Evolutionary conservation across 1,140 invertebrate genomes (phyloP).

Genomic region (Bombus superbus): DNA sequence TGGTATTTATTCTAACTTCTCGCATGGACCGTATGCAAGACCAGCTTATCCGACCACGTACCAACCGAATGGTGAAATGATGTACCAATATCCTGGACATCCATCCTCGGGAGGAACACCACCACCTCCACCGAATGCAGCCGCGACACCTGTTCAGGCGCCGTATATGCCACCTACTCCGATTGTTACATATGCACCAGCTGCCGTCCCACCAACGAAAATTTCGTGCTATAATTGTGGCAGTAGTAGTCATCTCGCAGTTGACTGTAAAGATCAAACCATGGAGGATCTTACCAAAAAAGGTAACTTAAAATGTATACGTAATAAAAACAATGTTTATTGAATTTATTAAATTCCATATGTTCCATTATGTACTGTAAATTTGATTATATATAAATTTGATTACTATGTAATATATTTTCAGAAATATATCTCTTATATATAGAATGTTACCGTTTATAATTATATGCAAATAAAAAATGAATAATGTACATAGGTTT

Average conservation of each 20-base stretch:
- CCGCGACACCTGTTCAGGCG: slow-evolving; percentile 77
- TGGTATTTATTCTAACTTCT: slow-evolving; percentile 81
- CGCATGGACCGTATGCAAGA: slow-evolving; percentile 78
- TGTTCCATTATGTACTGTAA: neutral
- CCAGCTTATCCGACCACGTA: slow-evolving; percentile 79
- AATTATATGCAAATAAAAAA: neutral
- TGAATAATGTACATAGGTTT: neutral
- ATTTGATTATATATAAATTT: neutral
- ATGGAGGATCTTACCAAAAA: slow-evolving; percentile 93
- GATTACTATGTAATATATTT: neutral
- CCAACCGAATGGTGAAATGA: slow-evolving; percentile 82
- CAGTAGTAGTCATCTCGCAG: slow-evolving; percentile 89
- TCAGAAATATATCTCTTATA: neutral
- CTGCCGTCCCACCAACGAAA: slow-evolving; percentile 82
- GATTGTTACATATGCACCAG: slow-evolving; percentile 78
- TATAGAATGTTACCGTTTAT: neutral
- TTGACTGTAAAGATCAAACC: slow-evolving; percentile 92
- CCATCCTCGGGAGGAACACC: slow-evolving; percentile 79
- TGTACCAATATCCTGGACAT: slow-evolving; percentile 82
- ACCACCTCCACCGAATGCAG: slow-evolving; percentile 77
- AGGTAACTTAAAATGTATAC: slow-evolving; percentile 75
- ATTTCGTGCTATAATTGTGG: slow-evolving; percentile 88
- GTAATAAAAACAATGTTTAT: too few species aligned
- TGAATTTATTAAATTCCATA: too few species aligned
- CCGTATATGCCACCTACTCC: slow-evolving; percentile 81